These are phyloP conservation scores for Drosophila recens DNA, from an alignment of 2,888 invertebrate species.

Conservation along the genomic window DNA sequence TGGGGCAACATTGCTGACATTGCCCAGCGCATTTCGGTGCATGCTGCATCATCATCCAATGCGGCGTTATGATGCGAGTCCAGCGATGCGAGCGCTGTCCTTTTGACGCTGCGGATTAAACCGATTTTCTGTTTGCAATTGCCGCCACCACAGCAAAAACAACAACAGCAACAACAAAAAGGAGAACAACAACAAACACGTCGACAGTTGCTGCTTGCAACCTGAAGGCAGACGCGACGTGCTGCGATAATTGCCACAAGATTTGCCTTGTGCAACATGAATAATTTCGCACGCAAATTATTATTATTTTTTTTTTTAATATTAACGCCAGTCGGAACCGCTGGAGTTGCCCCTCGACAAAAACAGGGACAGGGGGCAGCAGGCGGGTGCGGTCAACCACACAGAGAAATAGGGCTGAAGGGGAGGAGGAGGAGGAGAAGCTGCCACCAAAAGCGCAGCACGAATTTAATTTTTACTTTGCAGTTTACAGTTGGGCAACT, in stretches of 20 bases:
- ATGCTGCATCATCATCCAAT: conserved; percentile 19
- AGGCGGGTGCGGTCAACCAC: conserved; percentile 51
- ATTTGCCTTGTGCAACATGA: conserved; percentile 75
- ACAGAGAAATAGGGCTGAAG: too few relatives aligned
- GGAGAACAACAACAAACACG: conserved; percentile 14
- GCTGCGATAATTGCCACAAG: conserved; percentile 76
- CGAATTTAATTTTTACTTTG: conserved; percentile 51
- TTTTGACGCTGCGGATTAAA: conserved; percentile 75
- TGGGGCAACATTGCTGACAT: conserved; percentile 27
- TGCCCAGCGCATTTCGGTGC: conserved; percentile 9
- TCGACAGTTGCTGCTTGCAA: conserved; percentile 29
- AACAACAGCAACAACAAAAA: conserved; percentile 11
- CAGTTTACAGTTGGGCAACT: conserved; percentile 47
- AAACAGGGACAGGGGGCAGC: conserved; percentile 12
- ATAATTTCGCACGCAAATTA: conserved; percentile 78
- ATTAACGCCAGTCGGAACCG: conserved; percentile 63
- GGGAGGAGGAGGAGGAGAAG: conserved; percentile 4
- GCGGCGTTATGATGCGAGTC: conserved; percentile 46
- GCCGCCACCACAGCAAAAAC: conserved; percentile 46
- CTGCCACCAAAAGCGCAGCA: conserved; percentile 50
- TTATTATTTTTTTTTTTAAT: conserved; percentile 54
- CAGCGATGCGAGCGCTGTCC: conserved; percentile 66
- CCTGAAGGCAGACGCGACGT: conserved; percentile 59
- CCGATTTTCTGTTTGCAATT: conserved; percentile 76
- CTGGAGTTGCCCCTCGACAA: conserved; percentile 19